A percentile compares a stretch with the other conserved stretches of the same genome.
phyloP scores from a whole-genome alignment of 2,888 invertebrate genomes.

The Cyclophora albipunctata region DNA sequence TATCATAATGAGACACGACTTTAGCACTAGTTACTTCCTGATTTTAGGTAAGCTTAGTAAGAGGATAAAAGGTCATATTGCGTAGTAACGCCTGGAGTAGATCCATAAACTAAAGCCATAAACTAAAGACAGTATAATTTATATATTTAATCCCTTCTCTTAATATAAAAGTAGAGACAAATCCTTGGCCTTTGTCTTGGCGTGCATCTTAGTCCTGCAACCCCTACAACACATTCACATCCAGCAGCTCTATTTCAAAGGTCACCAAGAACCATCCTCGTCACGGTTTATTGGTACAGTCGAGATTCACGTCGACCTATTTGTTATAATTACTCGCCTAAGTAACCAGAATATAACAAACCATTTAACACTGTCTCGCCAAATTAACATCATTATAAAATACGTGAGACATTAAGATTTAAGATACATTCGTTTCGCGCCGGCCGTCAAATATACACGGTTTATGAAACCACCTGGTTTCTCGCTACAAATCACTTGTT shows the following conservation, averaged over 20 bases:
- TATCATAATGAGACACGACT: no score
- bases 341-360: constrained; percentile 52
- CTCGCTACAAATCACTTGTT: constrained; percentile 35
- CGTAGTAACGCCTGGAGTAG: no score
- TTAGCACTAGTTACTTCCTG: no score
- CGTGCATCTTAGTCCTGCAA: no score
- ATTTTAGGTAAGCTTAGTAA: no score
- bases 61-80: no score
- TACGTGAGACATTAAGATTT: constrained; percentile 29
- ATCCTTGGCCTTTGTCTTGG: no score
- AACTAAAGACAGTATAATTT: background rate
- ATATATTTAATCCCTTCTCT: background rate
- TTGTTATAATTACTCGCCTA: constrained; percentile 51
- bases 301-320: constrained; percentile 42
- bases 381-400: constrained; percentile 37
- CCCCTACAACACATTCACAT: no score
- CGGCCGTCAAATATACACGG: constrained; percentile 8
- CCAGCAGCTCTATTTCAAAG: no score
- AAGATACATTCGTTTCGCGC: constrained; percentile 32
- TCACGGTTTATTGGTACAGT: constrained; percentile 25
- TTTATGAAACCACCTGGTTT: constrained; percentile 35
- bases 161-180: no score
- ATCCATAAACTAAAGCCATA: no score
- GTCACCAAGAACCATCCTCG: constrained; percentile 25
- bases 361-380: constrained; percentile 58